Evolutionary conservation across 2,113 vertebrate genomes (phyloP), one percentile per base, ranked within the genome.

Genomic region (Micromys minutus): DNA sequence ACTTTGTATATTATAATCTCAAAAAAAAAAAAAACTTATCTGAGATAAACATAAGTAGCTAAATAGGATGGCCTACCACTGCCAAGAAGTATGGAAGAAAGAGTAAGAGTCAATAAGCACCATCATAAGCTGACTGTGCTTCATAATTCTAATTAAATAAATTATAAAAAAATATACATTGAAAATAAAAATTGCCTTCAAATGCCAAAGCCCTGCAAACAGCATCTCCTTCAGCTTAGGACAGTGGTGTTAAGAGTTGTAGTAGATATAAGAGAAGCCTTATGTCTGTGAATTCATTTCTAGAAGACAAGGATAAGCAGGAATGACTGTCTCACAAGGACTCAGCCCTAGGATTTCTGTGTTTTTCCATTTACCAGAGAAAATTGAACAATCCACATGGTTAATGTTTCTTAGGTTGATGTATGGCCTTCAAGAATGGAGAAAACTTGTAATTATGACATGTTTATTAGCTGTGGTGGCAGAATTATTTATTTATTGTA

Each of bases 391-490:
- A 80, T 80, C 72, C 87, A 24, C 61, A 92, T 75, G 59, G 85
- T n/a, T 39, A 96, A 42, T 9, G 52, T 8, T 72, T 69, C 75
- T 85, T 96, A 75, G 87, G 69, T 71, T 72, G 93, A 96, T 75
- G 83, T n/a, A 65, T 89, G 90, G 93, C 0, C 0, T 50, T 91
- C 55, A 94, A 97, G 94, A 98, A 92, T 69, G 31, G 42, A 91
- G 47, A 88, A 79, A 97, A 97, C 36, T 67, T 72, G n/a, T 94
- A 96, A 95, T 95, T 47, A 87, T 90, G 94, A 87, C 69, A 96
- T 71, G 96, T 96, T 76, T 97, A 34, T 59, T 89, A 92, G 89
- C 81, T 94, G 65, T 76, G 52, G 47, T 67, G 34, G 36, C 50
- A 92, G 61, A 94, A 93, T 2, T 1, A 86, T 31, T 42, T 92